Base-by-base conservation (phyloP, 1,140 invertebrate genomes). In the Lerema accius region DNA sequence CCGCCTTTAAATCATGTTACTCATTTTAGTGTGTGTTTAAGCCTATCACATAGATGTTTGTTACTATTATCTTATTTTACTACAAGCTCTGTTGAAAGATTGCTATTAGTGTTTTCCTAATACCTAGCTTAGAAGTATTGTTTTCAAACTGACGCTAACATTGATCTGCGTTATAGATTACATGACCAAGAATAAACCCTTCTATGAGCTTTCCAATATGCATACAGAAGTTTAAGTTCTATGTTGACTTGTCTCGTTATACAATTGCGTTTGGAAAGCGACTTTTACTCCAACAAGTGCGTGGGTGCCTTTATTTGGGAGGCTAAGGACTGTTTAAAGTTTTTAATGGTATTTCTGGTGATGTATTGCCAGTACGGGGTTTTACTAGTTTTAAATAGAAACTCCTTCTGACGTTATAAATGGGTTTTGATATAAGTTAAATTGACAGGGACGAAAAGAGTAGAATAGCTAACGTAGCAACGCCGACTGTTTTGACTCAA, bases 191-290 rank as follows among this genome's bases (percentile, higher is more conserved):
- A 23, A 23, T 5, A 23, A 23, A 23, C 19, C 19, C n/a, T n/a
- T n/a, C n/a, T 23, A 5, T 7, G 28, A 32, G 28, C 9, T 3
- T 32, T 32, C 1, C 28, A 7, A 39, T 56, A 56, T 35, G 58
- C 37, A 60, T 48, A 59, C 63, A 71, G 67, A 50, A 56, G 40
- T 43, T 56, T 28, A 19, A 40, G 14, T 51, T 72, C 70, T 80
- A 82, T 82, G 81, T 82, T 77, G 76, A 78, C 75, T 76, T 73
- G 77, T 83, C 78, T 74, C 60, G 61, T 63, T 65, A 68, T 71
- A 80, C 80, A 78, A 74, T 81, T 79, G 73, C 68, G 64, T 80
- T 84, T 84, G 77, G 81, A 85, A 85, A 89, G 82, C 73, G 58
- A 82, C 80, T 89, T 78, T 83, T 84, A 82, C 82, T 73, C 60